phyloP scores from a whole-genome alignment of 2,797 vertebrate genomes.

The Schizopygopsis malacanthus region DNA sequence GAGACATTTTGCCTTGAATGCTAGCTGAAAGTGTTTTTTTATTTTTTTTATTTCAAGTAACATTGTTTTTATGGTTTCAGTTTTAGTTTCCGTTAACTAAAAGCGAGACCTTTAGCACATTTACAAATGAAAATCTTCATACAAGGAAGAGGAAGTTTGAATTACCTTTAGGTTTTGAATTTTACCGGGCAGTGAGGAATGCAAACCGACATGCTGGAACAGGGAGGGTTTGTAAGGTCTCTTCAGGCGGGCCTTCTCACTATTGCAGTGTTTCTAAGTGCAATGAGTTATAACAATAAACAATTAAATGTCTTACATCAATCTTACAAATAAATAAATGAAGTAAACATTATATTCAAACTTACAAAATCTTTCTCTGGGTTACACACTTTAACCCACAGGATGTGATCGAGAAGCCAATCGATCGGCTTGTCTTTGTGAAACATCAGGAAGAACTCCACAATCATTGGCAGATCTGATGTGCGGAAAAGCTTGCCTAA shows the following conservation, averaged over 20 bases:
- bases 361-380: slow-evolving; percentile 83
- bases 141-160: background rate
- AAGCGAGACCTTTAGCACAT: background rate
- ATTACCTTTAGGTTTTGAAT: slow-evolving; percentile 85
- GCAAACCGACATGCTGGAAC: slow-evolving; percentile 88
- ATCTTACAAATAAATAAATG: background rate
- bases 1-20: background rate
- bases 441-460: slow-evolving; percentile 92
- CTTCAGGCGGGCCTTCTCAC: slow-evolving; percentile 76
- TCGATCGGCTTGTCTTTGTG: slow-evolving; percentile 91
- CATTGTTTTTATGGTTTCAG: no score
- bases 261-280: slow-evolving; percentile 76
- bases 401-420: slow-evolving; percentile 87
- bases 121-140: background rate
- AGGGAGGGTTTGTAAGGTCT: slow-evolving; percentile 84
- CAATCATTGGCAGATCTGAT: slow-evolving; percentile 79
- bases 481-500: slow-evolving; percentile 84
- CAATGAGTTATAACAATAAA: background rate
- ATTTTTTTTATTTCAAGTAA: no score
- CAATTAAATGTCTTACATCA: background rate
- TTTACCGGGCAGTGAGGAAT: slow-evolving; percentile 85
- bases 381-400: slow-evolving; percentile 87
- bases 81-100: background rate
- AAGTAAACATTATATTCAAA: slow-evolving; percentile 53
- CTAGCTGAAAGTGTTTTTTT: background rate